Conservation (phyloP, 1,140 invertebrate species). For the Halesus radiatus region DNA sequence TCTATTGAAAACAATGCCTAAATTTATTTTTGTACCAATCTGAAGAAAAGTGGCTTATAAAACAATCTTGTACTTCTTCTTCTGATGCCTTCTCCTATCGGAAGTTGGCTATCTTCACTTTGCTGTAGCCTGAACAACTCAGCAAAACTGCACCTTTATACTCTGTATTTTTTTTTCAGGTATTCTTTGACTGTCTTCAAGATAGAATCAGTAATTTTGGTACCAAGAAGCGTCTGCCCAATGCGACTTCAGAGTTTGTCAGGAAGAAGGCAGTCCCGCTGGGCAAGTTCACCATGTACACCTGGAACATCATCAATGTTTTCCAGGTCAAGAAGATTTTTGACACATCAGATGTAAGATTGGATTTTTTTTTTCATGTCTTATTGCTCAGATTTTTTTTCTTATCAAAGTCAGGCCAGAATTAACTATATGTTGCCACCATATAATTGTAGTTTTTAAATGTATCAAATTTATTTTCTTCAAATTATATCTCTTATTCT, state of each 20-base stretch:
- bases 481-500: too few relatives aligned
- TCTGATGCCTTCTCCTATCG: neutral
- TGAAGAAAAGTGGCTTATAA: too few relatives aligned
- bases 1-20: too few relatives aligned
- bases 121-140: too few relatives aligned
- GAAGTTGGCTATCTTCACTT: neutral
- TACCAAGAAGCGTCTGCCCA: slow-evolving; percentile 79
- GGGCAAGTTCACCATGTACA: slow-evolving; percentile 81
- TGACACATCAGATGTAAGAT: slow-evolving; percentile 76
- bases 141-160: neutral
- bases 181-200: slow-evolving; percentile 80
- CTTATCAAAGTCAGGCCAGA: too few relatives aligned
- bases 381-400: neutral
- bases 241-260: slow-evolving; percentile 72
- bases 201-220: slow-evolving; percentile 77
- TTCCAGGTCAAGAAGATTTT: slow-evolving; percentile 84
- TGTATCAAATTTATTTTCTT: too few relatives aligned
- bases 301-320: slow-evolving; percentile 83
- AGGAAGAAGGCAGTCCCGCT: slow-evolving; percentile 76
- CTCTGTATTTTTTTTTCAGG: slow-evolving; percentile 59
- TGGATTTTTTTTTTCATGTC: neutral
- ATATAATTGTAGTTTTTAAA: too few relatives aligned
- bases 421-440: too few relatives aligned
- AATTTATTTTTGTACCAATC: too few relatives aligned
- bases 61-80: neutral